phyloP scores from a whole-genome alignment of 2,888 invertebrate species.

The Suillia variegata region DNA sequence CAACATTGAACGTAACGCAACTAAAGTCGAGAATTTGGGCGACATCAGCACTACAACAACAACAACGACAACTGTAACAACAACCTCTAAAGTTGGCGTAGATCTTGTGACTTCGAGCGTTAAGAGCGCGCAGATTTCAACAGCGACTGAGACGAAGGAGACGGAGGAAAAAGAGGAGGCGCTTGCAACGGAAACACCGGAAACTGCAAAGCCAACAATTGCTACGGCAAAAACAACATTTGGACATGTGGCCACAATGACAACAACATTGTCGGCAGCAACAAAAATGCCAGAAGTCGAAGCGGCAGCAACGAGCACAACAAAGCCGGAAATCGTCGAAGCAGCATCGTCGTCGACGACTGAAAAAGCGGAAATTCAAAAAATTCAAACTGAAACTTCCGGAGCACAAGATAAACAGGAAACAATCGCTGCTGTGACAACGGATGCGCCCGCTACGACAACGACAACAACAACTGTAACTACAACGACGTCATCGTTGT shows the following conservation, averaged over 20 bases:
- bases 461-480: constrained; percentile 16
- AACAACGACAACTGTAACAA: constrained; percentile 24
- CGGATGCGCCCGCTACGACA: constrained; percentile 5
- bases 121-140: too few species aligned
- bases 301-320: constrained; percentile 4
- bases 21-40: not conserved
- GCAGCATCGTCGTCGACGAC: constrained; percentile 12
- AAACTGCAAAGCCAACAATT: constrained; percentile 19
- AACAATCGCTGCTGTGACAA: not conserved
- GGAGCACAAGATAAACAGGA: constrained; percentile 7
- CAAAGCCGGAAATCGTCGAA: constrained; percentile 11
- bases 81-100: constrained; percentile 23
- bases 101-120: constrained; percentile 10
- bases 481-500: constrained; percentile 20
- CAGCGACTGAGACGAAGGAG: constrained; percentile 25
- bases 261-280: constrained; percentile 12
- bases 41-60: constrained; percentile 22
- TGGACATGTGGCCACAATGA: constrained; percentile 24
- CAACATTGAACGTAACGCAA: not conserved
- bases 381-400: constrained; percentile 18
- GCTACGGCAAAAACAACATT: constrained; percentile 23
- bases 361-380: constrained; percentile 13
- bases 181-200: constrained; percentile 19
- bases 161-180: constrained; percentile 23
- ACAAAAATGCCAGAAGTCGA: not conserved